Evolutionary conservation across 2,797 vertebrate genomes (phyloP).

Genomic region (Xenopus petersii): DNA sequence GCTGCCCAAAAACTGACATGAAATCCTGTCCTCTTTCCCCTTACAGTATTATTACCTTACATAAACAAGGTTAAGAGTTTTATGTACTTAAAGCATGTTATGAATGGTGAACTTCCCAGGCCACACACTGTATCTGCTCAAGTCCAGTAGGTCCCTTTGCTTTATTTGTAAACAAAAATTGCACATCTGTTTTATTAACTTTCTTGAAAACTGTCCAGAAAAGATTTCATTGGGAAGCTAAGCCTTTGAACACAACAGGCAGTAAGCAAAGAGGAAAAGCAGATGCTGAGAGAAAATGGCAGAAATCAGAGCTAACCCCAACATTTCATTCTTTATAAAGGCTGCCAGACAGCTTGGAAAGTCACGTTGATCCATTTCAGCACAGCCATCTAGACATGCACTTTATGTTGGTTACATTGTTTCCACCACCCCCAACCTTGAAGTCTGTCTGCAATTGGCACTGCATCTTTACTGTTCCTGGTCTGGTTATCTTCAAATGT

Average conservation of each 20-base stretch:
- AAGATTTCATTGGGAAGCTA: not conserved
- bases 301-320: too few relatives aligned
- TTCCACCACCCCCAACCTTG: not conserved
- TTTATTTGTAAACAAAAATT: not conserved
- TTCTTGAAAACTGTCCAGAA: slow-evolving; percentile 27
- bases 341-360: too few relatives aligned
- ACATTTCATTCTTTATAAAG: too few relatives aligned
- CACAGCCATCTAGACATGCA: too few relatives aligned
- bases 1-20: too few relatives aligned
- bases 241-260: not conserved
- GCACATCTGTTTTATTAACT: slow-evolving; percentile 1
- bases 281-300: not conserved
- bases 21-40: too few relatives aligned
- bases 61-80: not conserved
- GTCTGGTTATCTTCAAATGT: slow-evolving; percentile 19
- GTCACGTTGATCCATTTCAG: too few relatives aligned
- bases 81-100: not conserved
- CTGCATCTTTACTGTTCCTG: not conserved
- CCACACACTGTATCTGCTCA: not conserved
- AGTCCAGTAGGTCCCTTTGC: not conserved
- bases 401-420: not conserved
- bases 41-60: not conserved
- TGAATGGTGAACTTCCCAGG: slow-evolving; percentile 6
- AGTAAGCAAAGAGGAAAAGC: slow-evolving; percentile 22
- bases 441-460: not conserved